Base-by-base conservation (phyloP, 2,797 vertebrate species). In the Urophycis tenuis region DNA sequence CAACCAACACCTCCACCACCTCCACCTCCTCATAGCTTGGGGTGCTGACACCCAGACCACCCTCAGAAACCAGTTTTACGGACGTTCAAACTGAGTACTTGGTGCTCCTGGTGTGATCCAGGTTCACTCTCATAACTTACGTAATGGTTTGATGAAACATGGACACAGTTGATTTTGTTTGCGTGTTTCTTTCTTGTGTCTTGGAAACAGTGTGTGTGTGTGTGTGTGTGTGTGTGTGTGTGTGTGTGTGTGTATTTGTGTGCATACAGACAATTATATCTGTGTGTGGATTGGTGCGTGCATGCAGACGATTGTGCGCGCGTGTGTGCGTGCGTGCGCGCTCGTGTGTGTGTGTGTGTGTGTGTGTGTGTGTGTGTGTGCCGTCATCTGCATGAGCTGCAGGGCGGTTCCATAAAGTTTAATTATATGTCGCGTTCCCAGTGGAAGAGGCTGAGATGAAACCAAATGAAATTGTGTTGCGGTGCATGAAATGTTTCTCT, bases 381-480 rank as follows among this genome's bases (percentile, higher is more conserved):
- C 41, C 22, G 76, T 60, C 53, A 49, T 73, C 80, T 64, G 80
- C 87, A 81, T 87, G 85, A 90, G 91, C 91, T 91, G 88, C 85
- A 79, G 88, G 90, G 89, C 86, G 87, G 84, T 89, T 91, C 89
- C 87, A 92, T 92, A 90, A 92, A 93, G 90, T 92, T 92, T 93
- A 94, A 94, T 94, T 93, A 93, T 90, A 92, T 91, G 88, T 92
- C 87, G 78, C 85, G 81, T 84, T 92, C 93, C 92, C 91, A 86
- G 87, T 87, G 89, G 92, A 93, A 85, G 85, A 9, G 76, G 87
- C 89, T 90, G 90, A 91, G 92, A 94, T 93, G 92, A 93, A 91
- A 92, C 89, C 83, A 92, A 93, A 93, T 93, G 90, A 92, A 93
- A 93, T 92, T 92, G 91, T 92, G 90, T 92, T 91, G 86, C 85